Base-by-base conservation (phyloP, 2,888 invertebrate species). In the Stenurella melanura region DNA sequence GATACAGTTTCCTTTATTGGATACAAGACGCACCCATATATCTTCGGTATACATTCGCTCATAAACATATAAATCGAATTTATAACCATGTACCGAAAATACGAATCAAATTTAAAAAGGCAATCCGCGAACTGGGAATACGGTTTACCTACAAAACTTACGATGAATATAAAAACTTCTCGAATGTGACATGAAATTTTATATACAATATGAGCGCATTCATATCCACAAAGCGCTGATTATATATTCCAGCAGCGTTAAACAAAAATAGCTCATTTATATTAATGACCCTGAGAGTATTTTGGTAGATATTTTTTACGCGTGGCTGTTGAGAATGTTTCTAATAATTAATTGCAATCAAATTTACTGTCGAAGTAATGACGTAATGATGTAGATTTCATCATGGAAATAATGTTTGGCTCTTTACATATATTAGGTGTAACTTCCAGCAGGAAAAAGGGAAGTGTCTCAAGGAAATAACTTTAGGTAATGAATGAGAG, bases 171-270 rank as follows among this genome's bases (percentile, higher is more conserved):
- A 54, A 67, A 67, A 67, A 21, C 54, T 54, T 6, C 4, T 9
- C 66, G 66, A 26, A 67, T 67, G 67, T 54, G 67, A 67, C 67
- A 26, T 19, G 67, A 54, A 67, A 67, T 67, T 67, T 67, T 67
- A 67, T 54, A 67, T 19, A 15, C 26, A 15, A 54, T 11, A 26
- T 26, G 26, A 30, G 30, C 56, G 17, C 26, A 66, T 42, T 10
- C 42, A 50, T 61, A 50, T 21, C 42, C 50, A 50, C 38, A 21
- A 18, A n/a, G 21, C 19, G 21, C 15, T 11, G 21, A n/a, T 66
- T 66, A 50, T n/a, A 50, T 50, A 50, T 50, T 50, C 50, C 50
- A n/a, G 50, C 4, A n/a, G n/a, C 50, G 50, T 50, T 50, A 50
- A 50, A 50, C 50, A 50, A 50, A 50, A 50, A 50, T 50, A 50